Percentiles rank a stretch among this genome's conserved stretches.
Evolutionary conservation across 2,888 invertebrate species (phyloP).

Genomic region (Epirrhoe tristata): DNA sequence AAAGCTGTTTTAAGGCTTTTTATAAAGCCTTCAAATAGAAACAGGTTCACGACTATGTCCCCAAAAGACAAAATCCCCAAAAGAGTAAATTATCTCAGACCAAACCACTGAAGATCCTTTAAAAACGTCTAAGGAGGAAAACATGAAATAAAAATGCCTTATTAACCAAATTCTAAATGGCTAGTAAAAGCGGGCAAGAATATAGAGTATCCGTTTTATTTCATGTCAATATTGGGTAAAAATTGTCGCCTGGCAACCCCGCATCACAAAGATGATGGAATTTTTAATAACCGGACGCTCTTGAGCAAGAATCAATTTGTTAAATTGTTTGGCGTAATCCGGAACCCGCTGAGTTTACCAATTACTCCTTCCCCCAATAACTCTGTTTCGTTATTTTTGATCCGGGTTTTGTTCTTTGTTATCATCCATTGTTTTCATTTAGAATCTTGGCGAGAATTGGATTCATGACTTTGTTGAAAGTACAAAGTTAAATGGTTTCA

Average conservation of each 20-base stretch:
- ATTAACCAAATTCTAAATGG: not conserved
- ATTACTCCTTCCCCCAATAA: conserved; percentile 38
- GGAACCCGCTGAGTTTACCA: conserved; percentile 29
- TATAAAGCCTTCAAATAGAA: not conserved
- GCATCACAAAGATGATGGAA: conserved; percentile 40
- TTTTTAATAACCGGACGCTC: conserved; percentile 43
- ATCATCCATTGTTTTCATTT: conserved; percentile 30
- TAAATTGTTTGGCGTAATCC: conserved; percentile 40
- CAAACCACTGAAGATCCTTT: no score
- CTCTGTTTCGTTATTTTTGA: conserved; percentile 35
- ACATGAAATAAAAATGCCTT: not conserved
- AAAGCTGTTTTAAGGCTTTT: no score
- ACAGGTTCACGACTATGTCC: no score
- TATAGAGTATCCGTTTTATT: not conserved
- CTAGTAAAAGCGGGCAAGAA: not conserved
- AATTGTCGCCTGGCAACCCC: conserved; percentile 6
- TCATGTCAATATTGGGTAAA: not conserved
- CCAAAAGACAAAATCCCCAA: no score
- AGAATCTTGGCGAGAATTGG: conserved; percentile 21
- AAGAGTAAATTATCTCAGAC: no score
- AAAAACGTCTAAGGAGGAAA: no score
- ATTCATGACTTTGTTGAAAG: conserved; percentile 1
- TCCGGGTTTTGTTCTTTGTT: conserved; percentile 22
- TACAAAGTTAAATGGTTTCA: conserved; percentile 1
- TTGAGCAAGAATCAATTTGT: conserved; percentile 40